A percentile compares a stretch with the other conserved stretches of the same genome.
These are phyloP conservation scores for Ophiodon elongatus DNA, from an alignment of 2,113 vertebrate genomes.

Conservation along the genomic window DNA sequence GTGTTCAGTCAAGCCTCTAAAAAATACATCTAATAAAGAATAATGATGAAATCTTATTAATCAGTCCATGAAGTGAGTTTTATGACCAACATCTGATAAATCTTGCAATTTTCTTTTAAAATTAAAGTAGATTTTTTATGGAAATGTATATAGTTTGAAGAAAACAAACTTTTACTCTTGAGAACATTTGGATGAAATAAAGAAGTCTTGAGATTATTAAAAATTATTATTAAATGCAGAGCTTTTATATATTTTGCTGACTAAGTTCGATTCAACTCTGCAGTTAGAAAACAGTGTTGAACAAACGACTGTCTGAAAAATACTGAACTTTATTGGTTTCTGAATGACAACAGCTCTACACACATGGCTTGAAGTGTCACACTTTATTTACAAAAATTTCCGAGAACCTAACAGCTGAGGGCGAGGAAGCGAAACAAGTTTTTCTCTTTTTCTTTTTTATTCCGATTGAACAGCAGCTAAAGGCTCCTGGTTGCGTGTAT, in stretches of 20 bases:
- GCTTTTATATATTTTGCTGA: not conserved
- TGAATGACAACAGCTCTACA: conserved; percentile 77
- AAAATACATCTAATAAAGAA: not conserved
- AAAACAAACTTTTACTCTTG: not conserved
- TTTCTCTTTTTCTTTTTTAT: conserved; percentile 55
- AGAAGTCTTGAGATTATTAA: not conserved
- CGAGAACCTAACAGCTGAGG: conserved; percentile 83
- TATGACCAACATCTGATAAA: not conserved
- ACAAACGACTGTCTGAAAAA: conserved; percentile 63
- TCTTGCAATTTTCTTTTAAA: not conserved
- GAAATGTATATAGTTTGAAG: not conserved
- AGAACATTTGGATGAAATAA: not conserved
- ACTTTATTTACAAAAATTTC: conserved; percentile 91
- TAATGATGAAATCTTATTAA: not conserved
- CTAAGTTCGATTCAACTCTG: conserved; percentile 11
- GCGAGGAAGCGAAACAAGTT: conserved; percentile 66
- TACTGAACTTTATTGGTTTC: conserved; percentile 76
- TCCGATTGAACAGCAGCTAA: conserved; percentile 71
- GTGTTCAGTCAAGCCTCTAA: not conserved
- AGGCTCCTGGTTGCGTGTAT: conserved; percentile 57
- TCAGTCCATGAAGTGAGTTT: not conserved
- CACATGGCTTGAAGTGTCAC: conserved; percentile 82
- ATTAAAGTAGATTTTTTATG: no score
- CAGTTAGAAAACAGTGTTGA: conserved; percentile 36
- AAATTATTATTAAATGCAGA: not conserved